Conservation (phyloP, 2,888 invertebrate species). For the Callinectes sapidus region DNA sequence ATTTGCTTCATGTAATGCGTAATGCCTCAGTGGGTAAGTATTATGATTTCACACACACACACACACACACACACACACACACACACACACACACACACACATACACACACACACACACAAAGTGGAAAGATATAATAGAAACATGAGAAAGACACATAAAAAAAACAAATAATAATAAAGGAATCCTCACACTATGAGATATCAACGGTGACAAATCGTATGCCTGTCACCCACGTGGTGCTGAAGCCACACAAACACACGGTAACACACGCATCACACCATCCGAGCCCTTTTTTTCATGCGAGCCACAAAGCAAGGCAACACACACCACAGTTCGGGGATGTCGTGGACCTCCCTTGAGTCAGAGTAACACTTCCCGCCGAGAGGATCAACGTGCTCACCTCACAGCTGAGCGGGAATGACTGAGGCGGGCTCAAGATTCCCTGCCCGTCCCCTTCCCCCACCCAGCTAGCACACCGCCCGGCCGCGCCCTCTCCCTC, state of each 20-base stretch:
- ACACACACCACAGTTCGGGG: neutral
- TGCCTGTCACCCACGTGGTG: neutral
- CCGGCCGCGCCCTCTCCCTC: conserved; percentile 14
- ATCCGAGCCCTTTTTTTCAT: neutral
- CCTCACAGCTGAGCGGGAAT: conserved; percentile 37
- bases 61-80: conserved; percentile 23
- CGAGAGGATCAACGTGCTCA: neutral
- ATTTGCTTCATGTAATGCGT: neutral
- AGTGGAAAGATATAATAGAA: neutral
- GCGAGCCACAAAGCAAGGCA: neutral
- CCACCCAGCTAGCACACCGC: neutral
- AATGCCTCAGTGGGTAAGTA: neutral
- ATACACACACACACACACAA: neutral
- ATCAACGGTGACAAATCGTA: neutral
- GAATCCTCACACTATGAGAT: neutral
- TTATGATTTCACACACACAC: neutral
- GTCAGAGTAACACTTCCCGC: neutral
- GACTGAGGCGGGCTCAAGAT: conserved; percentile 34
- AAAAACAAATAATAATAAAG: neutral
- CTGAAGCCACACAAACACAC: neutral
- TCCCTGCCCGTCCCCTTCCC: neutral
- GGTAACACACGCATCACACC: neutral
- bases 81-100: conserved; percentile 27
- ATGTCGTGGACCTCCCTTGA: neutral
- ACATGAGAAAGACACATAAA: neutral